Conservation (phyloP, 2,113 vertebrate genomes). For the Apteryx mantelli region DNA sequence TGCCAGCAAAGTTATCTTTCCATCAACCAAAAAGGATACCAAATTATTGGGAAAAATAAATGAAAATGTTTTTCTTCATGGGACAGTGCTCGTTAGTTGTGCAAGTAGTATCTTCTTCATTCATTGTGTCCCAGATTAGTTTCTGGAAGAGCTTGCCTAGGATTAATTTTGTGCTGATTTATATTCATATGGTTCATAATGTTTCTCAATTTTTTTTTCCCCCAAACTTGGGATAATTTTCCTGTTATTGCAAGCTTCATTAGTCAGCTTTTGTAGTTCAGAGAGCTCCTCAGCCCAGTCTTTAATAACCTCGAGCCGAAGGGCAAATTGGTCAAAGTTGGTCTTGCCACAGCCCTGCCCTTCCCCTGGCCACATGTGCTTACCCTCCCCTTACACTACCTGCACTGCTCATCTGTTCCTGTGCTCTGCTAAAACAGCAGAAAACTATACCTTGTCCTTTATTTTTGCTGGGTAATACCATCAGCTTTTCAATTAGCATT, state of each 20-base stretch:
- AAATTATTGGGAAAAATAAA: neutral
- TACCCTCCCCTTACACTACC: accelerated
- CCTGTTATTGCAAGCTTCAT: neutral
- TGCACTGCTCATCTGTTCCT: accelerated
- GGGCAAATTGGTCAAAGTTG: neutral
- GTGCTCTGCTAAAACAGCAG: neutral
- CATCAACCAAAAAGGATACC: neutral
- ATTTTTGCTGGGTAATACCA: neutral
- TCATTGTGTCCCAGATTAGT: neutral
- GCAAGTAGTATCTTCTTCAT: neutral
- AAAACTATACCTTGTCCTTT: neutral
- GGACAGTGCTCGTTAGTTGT: neutral
- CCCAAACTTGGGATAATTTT: neutral
- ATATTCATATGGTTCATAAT: neutral
- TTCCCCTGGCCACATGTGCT: neutral
- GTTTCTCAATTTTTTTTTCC: neutral
- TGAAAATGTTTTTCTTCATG: neutral
- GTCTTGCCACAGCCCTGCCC: neutral
- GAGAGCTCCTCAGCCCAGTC: neutral
- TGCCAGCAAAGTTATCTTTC: neutral
- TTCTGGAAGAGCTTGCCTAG: neutral
- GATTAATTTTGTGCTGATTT: neutral
- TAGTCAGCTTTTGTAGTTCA: neutral
- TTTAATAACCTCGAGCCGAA: neutral
- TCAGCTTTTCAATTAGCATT: neutral